Conservation (phyloP, 2,113 vertebrate species). For the Psilopsiagon aurifrons region DNA sequence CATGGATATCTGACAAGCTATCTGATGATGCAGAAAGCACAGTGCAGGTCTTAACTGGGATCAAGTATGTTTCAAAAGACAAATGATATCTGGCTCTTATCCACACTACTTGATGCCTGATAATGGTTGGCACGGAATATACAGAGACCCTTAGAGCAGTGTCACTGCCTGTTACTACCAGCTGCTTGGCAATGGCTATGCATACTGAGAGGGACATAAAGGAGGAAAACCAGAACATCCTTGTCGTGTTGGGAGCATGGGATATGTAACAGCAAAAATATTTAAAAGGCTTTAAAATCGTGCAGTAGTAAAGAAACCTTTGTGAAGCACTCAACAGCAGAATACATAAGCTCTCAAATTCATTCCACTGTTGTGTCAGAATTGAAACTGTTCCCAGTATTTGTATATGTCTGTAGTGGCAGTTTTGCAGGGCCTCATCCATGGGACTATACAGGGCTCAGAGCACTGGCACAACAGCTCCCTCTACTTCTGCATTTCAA, state of each 20-base stretch:
- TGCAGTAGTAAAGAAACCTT: background rate
- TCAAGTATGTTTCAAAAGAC: constrained; percentile 13
- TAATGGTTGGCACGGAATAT: constrained; percentile 49
- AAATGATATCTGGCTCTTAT: constrained; percentile 16
- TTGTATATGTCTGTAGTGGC: background rate
- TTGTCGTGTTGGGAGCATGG: background rate
- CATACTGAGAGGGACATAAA: constrained; percentile 51
- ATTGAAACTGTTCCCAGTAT: background rate
- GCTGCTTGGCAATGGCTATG: constrained; percentile 33
- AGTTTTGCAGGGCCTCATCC: background rate
- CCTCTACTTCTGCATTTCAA: background rate
- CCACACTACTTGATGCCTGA: constrained; percentile 3
- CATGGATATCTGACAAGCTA: background rate
- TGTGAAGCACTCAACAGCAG: background rate
- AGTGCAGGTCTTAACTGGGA: background rate
- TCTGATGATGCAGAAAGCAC: background rate
- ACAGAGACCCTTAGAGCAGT: constrained; percentile 27
- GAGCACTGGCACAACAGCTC: background rate
- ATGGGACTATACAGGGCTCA: background rate
- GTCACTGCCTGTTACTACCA: constrained; percentile 68
- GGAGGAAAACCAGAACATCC: constrained; percentile 1
- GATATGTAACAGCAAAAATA: background rate
- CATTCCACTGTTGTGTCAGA: background rate
- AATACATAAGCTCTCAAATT: background rate
- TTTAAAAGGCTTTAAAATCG: background rate